Evolutionary conservation across 2,888 invertebrate genomes (phyloP).

Genomic region (Eretmocerus hayati): DNA sequence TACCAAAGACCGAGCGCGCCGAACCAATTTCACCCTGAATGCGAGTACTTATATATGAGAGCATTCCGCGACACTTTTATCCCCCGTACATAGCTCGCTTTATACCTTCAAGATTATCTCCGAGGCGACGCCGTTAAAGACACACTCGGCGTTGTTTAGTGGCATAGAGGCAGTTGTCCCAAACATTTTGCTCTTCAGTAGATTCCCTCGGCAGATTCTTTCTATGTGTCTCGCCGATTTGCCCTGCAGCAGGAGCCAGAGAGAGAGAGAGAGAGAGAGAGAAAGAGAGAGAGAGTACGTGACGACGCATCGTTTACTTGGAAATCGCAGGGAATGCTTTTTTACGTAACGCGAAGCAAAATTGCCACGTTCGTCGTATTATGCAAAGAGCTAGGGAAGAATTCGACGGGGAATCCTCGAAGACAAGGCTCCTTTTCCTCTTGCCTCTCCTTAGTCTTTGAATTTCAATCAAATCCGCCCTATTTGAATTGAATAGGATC

Average conservation of each 20-base stretch:
- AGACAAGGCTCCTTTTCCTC: no score
- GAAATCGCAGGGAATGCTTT: constrained; percentile 7
- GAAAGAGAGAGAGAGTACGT: constrained; percentile 6
- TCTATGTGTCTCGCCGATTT: constrained; percentile 10
- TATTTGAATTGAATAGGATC: no score
- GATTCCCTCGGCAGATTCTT: background rate
- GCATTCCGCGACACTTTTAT: background rate
- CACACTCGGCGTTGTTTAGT: constrained; percentile 11
- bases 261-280: no score
- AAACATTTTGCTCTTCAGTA: constrained; percentile 7
- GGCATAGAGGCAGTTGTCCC: background rate
- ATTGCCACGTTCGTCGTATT: constrained; percentile 6
- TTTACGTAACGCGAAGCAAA: constrained; percentile 10
- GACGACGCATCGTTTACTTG: constrained; percentile 9
- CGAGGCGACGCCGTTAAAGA: constrained; percentile 6
- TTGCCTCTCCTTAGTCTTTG: no score
- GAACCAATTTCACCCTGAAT: no score
- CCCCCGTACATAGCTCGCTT: background rate
- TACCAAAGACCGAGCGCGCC: no score
- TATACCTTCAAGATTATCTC: constrained; percentile 11
- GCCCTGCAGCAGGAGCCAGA: background rate
- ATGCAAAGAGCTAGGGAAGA: constrained; percentile 7
- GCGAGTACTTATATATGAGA: no score
- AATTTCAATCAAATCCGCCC: no score
- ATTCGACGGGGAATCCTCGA: no score